Percentiles rank a stretch among this genome's conserved stretches.
Conservation (phyloP, 2,113 vertebrate species). For the Otocyon megalotis region DNA sequence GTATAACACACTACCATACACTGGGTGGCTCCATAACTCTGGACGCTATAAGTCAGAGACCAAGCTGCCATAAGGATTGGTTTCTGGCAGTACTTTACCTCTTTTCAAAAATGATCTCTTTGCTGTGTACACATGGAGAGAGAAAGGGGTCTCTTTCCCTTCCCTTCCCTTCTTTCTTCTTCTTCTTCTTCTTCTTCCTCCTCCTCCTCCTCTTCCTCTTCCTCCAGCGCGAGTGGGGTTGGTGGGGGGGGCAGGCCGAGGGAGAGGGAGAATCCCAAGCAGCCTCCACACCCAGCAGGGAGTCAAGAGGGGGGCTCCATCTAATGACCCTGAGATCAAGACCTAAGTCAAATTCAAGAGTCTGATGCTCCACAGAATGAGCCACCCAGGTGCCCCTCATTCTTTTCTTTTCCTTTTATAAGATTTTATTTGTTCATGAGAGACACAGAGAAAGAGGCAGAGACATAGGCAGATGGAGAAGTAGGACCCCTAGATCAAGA, state of each 20-base stretch:
- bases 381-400: no score
- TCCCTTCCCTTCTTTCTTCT: not conserved
- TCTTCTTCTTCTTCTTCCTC: not conserved
- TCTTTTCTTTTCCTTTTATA: no score
- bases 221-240: not conserved
- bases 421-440: no score
- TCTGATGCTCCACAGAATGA: no score
- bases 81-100: not conserved
- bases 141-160: not conserved
- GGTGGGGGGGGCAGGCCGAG: not conserved
- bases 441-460: no score
- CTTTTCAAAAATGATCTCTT: not conserved
- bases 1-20: not conserved
- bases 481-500: not conserved
- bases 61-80: not conserved
- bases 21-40: not conserved
- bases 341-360: not conserved
- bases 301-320: not conserved
- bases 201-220: no score
- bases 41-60: not conserved
- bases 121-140: not conserved
- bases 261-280: not conserved
- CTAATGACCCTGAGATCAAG: not conserved
- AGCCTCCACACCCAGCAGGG: not conserved
- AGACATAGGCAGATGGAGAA: no score